Evolutionary conservation across 2,888 invertebrate genomes (phyloP).

Genomic region (Himalopsyche tibetana): DNA sequence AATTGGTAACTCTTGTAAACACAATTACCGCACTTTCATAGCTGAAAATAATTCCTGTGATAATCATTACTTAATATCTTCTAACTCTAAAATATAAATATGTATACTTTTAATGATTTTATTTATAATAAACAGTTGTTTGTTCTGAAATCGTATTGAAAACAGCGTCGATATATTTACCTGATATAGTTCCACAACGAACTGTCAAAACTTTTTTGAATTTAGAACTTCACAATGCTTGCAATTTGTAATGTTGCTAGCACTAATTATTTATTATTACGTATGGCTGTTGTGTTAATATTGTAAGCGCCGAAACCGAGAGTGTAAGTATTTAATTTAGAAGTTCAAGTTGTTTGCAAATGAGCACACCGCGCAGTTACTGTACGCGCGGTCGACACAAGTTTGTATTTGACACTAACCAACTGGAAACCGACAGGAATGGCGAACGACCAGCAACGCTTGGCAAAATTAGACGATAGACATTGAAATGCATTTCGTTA

Average conservation of each 20-base stretch:
- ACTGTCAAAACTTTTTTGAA: slow-evolving; percentile 32
- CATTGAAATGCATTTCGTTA: slow-evolving; percentile 40
- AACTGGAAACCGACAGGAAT: background rate
- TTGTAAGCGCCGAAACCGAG: slow-evolving; percentile 6
- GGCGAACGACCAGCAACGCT: background rate
- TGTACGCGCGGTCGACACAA: background rate
- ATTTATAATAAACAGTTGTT: no score
- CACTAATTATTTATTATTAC: background rate
- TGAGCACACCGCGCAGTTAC: slow-evolving; percentile 1
- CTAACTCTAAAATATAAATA: no score
- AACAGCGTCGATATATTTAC: background rate
- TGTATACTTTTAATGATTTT: no score
- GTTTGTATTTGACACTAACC: slow-evolving; percentile 14
- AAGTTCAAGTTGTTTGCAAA: background rate
- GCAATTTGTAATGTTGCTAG: slow-evolving; percentile 12
- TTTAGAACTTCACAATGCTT: background rate
- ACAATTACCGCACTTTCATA: no score
- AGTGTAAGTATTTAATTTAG: background rate
- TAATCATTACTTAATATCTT: no score
- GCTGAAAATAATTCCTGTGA: no score
- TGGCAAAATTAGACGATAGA: background rate
- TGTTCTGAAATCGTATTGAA: no score
- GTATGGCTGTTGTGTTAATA: background rate
- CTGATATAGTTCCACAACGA: background rate
- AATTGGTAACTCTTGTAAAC: no score